phyloP scores from a whole-genome alignment of 2,888 invertebrate species.

The Eueremaeus valkanovi region DNA sequence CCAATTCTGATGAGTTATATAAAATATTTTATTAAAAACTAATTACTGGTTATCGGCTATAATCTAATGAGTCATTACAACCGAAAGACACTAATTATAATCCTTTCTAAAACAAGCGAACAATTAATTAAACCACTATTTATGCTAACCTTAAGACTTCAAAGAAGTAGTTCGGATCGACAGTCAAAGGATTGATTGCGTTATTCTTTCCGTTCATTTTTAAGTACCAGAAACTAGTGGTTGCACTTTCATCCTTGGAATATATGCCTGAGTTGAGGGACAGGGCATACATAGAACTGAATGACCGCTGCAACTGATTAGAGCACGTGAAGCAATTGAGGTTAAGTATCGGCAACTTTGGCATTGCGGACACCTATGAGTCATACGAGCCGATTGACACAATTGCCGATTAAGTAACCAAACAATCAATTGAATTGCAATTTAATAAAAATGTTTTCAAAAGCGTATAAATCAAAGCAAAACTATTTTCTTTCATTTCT shows the following conservation, averaged over 20 bases:
- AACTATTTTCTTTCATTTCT: no score
- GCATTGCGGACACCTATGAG: not conserved
- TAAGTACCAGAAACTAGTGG: slow-evolving; percentile 38
- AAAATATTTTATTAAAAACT: not conserved
- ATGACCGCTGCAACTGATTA: not conserved
- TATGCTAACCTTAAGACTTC: slow-evolving; percentile 23
- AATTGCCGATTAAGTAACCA: not conserved
- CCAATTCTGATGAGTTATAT: not conserved
- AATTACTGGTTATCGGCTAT: not conserved
- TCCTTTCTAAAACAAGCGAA: not conserved
- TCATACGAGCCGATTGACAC: no score
- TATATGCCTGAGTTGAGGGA: slow-evolving; percentile 14
- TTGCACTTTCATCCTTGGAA: slow-evolving; percentile 25
- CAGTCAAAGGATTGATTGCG: slow-evolving; percentile 30
- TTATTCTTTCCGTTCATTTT: slow-evolving; percentile 27
- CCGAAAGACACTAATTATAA: not conserved
- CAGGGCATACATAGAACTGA: slow-evolving; percentile 11
- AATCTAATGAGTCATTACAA: not conserved
- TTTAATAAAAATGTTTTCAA: not conserved
- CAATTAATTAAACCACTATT: not conserved
- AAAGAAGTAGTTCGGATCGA: slow-evolving; percentile 34
- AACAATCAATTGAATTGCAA: not conserved
- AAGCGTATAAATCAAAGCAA: no score
- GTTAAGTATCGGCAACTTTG: slow-evolving; percentile 9
- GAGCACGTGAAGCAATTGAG: slow-evolving; percentile 23